Conservation (phyloP, 2,797 vertebrate genomes). For the Echeneis naucrates region DNA sequence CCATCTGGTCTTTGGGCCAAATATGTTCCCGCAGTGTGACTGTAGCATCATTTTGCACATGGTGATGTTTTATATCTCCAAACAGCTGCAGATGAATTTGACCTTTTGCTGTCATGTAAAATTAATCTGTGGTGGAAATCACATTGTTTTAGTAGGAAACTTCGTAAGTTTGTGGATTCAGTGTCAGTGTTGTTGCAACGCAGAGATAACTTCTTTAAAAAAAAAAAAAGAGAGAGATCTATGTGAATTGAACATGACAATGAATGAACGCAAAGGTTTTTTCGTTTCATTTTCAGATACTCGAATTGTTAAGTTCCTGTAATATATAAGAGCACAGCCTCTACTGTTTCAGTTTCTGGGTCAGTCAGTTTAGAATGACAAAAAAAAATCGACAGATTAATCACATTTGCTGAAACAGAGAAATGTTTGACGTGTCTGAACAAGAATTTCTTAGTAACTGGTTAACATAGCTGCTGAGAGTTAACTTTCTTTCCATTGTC, state of each 20-base stretch:
- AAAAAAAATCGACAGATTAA: background rate
- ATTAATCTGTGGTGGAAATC: conserved; percentile 3
- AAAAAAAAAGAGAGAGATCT: too few relatives aligned
- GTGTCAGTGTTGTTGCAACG: background rate
- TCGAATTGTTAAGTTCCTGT: background rate
- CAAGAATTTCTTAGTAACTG: background rate
- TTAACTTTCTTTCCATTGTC: too few relatives aligned
- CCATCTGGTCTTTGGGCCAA: background rate
- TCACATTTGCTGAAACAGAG: background rate
- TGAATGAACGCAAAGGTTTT: background rate
- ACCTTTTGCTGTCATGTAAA: background rate
- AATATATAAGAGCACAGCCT: background rate
- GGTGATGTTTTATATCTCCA: background rate
- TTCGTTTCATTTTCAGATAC: background rate
- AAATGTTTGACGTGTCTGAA: background rate
- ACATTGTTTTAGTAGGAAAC: background rate
- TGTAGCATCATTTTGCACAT: background rate
- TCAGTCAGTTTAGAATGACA: too few relatives aligned
- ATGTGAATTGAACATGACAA: background rate
- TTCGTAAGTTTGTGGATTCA: background rate
- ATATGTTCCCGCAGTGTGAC: background rate
- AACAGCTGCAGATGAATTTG: background rate
- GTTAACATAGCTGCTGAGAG: too few relatives aligned
- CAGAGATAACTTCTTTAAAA: too few relatives aligned
- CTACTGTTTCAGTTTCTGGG: too few relatives aligned